These are phyloP conservation scores for Podarcis siculus DNA, from an alignment of 2,797 vertebrate genomes.

Conservation along the genomic window DNA sequence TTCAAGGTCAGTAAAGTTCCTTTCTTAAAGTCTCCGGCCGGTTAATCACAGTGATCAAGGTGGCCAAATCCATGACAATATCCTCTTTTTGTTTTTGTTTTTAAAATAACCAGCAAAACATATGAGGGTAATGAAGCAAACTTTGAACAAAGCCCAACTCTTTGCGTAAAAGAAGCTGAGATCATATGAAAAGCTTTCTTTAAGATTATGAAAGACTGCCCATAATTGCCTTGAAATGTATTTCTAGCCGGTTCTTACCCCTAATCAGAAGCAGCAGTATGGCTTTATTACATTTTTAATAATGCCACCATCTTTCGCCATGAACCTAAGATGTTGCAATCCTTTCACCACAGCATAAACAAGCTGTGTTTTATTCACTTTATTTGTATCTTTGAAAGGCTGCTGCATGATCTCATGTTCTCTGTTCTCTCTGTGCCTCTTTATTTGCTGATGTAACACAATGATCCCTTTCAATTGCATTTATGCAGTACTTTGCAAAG, in stretches of 20 bases:
- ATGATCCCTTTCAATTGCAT: constrained; percentile 25
- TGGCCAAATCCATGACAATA: background rate
- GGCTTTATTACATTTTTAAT: constrained; percentile 33
- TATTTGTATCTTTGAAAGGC: background rate
- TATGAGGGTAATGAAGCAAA: background rate
- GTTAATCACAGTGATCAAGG: background rate
- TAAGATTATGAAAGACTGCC: constrained; percentile 12
- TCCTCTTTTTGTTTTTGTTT: background rate
- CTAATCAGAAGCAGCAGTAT: constrained; percentile 35
- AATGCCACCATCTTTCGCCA: constrained; percentile 21
- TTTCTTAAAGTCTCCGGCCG: background rate
- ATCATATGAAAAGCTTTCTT: constrained; percentile 11
- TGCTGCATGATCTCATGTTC: background rate
- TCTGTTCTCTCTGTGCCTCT: background rate
- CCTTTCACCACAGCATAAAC: constrained; percentile 17
- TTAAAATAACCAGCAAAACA: background rate
- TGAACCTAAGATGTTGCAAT: constrained; percentile 26
- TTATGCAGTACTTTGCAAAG: constrained; percentile 20
- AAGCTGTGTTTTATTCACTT: background rate
- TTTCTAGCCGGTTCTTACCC: background rate
- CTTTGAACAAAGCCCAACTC: background rate
- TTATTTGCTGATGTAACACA: constrained; percentile 31
- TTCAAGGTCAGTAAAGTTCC: background rate
- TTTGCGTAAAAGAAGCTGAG: constrained; percentile 9
- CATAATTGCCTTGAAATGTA: constrained; percentile 15